Base-by-base conservation (phyloP, 2,888 invertebrate species). In the Copidosoma aretas region DNA sequence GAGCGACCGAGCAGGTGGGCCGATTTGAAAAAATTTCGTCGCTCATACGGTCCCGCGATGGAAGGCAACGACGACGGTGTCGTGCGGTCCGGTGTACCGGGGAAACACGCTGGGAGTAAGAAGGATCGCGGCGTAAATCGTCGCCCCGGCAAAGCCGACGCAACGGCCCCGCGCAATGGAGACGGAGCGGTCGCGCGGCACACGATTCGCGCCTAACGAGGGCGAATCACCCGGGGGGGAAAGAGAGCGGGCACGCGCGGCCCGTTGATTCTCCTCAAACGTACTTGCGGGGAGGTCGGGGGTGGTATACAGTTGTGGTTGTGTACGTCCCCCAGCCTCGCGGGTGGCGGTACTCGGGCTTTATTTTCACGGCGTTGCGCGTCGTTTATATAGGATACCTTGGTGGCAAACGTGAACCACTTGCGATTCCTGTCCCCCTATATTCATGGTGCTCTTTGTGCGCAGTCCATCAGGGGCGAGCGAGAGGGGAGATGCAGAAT, bases 401-500 rank as follows among this genome's bases (percentile, higher is more conserved):
- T 32, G 8, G 32, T 32, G 8, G 32, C 8, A 32, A 32, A 32
- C 32, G 43, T 15, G 43, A 46, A 3, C 43, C 43, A 17, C 43
- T 46, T 4, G 8, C 4, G 14, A 4, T 46, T 46, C 15, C 17
- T 46, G 1, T 17, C 15, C 43, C 12, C 12, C 12, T 46, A 46
- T 46, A n/a, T 58, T 58, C 15, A 4, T 32, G 32, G 3, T 32
- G 32, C 32, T n/a, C n/a, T n/a, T n/a, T n/a, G n/a, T n/a, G n/a
- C n/a, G n/a, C n/a, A n/a, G n/a, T n/a, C n/a, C n/a, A n/a, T n/a
- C n/a, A n/a, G n/a, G n/a, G 10, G n/a, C 10, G 15, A 15, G n/a
- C 15, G 56, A 19, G 32, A 56, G 5, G 14, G 5, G 24, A 46
- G 15, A 60, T 56, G 56, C 54, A 66, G 60, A 66, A 56, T 56